These are phyloP conservation scores for Chionodraco myersi DNA, from an alignment of 2,113 vertebrate genomes.

Conservation along the genomic window DNA sequence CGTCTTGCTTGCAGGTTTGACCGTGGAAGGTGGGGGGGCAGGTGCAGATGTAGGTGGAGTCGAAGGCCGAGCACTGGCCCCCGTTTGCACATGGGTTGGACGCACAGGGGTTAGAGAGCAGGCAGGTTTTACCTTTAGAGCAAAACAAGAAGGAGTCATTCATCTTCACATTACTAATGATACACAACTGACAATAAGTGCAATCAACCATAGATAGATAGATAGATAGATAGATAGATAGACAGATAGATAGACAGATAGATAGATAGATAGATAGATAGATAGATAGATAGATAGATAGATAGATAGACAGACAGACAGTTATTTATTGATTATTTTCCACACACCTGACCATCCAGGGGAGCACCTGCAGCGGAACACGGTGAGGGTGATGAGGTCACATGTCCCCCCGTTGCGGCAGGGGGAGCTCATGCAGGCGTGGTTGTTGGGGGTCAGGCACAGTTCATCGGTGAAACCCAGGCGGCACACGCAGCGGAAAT, in stretches of 20 bases:
- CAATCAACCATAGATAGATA: too few relatives aligned
- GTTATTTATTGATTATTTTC: too few relatives aligned
- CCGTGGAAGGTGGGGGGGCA: slow-evolving; percentile 89
- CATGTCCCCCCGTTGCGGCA: slow-evolving; percentile 93
- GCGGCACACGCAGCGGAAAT: slow-evolving; percentile 87
- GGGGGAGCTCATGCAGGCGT: slow-evolving; percentile 89
- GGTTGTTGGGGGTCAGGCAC: slow-evolving; percentile 90
- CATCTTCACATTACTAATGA: neutral
- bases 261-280: too few relatives aligned
- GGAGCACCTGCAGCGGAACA: slow-evolving; percentile 89
- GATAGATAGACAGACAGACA: too few relatives aligned
- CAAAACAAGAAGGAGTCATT: neutral
- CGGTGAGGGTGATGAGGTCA: slow-evolving; percentile 84
- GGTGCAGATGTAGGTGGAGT: slow-evolving; percentile 89
- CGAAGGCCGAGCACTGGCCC: slow-evolving; percentile 92
- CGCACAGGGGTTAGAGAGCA: slow-evolving; percentile 93
- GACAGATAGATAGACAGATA: too few relatives aligned
- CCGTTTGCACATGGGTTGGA: slow-evolving; percentile 97
- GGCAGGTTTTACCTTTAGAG: slow-evolving; percentile 90
- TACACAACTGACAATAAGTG: too few relatives aligned
- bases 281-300: too few relatives aligned
- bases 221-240: too few relatives aligned
- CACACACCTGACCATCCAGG: slow-evolving; percentile 92
- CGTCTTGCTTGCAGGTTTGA: slow-evolving; percentile 93
- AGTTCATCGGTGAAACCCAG: slow-evolving; percentile 90